These are phyloP conservation scores for Erpornis zantholeuca DNA, from an alignment of 2,113 vertebrate genomes.

Conservation along the genomic window DNA sequence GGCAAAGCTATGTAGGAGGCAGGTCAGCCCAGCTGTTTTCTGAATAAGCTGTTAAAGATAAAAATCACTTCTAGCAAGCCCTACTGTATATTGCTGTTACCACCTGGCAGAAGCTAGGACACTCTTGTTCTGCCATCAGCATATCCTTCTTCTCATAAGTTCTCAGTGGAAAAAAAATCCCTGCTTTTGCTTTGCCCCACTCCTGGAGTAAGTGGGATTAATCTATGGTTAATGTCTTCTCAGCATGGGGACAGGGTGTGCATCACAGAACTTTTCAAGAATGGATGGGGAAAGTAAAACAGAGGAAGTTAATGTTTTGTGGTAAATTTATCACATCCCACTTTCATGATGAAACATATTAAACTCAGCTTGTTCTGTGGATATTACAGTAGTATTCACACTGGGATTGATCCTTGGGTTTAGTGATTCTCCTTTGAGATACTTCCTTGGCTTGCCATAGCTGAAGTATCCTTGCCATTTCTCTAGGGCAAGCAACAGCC, in stretches of 20 bases:
- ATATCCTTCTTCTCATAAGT: not conserved
- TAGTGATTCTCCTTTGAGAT: not conserved
- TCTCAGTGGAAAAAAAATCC: not conserved
- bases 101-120: not conserved
- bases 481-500: not conserved
- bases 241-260: not conserved
- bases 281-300: not conserved
- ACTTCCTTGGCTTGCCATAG: not conserved
- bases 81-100: not conserved
- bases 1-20: not conserved
- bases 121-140: not conserved
- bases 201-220: not conserved
- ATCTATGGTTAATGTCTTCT: not conserved
- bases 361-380: not conserved
- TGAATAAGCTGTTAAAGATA: not conserved
- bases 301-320: not conserved
- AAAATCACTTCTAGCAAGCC: not conserved
- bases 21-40: not conserved
- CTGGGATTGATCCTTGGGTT: not conserved
- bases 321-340: not conserved
- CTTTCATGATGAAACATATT: not conserved
- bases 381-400: not conserved
- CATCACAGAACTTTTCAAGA: not conserved
- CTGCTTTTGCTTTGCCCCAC: not conserved
- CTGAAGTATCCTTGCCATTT: not conserved